Conservation (phyloP, 2,113 vertebrate species). For the Muntiacus reevesi region DNA sequence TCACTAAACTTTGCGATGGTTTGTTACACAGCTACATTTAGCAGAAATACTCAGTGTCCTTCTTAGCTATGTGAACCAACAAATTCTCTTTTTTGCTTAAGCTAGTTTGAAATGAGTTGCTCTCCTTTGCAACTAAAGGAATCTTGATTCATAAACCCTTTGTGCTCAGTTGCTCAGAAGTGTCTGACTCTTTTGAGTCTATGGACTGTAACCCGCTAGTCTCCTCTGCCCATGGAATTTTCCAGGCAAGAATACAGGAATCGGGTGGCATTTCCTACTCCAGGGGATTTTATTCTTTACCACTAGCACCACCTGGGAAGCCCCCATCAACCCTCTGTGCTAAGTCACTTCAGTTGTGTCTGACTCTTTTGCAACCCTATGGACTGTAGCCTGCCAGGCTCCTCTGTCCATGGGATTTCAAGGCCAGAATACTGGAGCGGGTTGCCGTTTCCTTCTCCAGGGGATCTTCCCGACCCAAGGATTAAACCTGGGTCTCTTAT, state of each 20-base stretch:
- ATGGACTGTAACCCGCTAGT: background rate
- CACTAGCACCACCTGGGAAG: background rate
- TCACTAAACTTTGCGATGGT: background rate
- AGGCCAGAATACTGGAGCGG: background rate
- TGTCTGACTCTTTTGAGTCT: background rate
- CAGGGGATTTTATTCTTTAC: background rate
- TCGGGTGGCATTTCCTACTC: background rate
- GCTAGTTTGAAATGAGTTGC: background rate
- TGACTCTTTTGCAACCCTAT: background rate
- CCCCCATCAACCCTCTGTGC: background rate
- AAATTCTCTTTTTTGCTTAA: background rate
- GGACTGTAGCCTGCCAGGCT: background rate
- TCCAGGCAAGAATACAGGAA: background rate
- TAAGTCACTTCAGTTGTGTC: background rate
- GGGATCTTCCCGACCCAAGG: background rate
- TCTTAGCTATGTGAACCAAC: background rate
- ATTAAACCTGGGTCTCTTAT: background rate
- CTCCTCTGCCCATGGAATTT: background rate
- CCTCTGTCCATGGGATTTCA: background rate
- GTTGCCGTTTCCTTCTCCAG: background rate
- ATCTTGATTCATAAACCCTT: background rate
- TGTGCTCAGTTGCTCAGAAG: background rate
- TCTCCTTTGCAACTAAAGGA: background rate
- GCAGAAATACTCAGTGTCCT: background rate
- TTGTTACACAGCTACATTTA: background rate